A percentile compares a stretch with the other conserved stretches of the same genome.
These are phyloP conservation scores for Limnodromus scolopaceus DNA, from an alignment of 2,797 vertebrate genomes.

Conservation along the genomic window DNA sequence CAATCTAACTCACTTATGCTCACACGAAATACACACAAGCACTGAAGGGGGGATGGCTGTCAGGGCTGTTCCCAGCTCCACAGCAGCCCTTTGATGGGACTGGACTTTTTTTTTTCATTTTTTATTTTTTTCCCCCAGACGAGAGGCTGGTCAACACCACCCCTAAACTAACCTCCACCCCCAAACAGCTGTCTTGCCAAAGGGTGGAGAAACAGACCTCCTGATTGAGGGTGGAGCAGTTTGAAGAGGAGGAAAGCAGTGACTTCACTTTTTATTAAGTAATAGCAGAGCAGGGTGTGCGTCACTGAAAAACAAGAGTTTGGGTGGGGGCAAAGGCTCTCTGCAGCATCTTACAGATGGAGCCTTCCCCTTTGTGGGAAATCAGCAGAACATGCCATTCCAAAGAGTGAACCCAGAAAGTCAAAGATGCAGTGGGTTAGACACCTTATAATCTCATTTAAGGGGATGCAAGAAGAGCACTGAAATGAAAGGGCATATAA, in stretches of 20 bases:
- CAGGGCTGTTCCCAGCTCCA: background rate
- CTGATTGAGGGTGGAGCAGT: constrained; percentile 51
- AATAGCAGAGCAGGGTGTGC: constrained; percentile 4
- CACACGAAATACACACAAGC: background rate
- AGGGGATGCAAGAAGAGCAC: background rate
- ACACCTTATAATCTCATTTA: background rate
- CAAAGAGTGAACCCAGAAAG: background rate
- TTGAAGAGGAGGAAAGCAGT: constrained; percentile 42
- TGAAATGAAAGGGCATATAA: background rate
- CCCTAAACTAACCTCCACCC: constrained; percentile 40
- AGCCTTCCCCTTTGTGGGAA: background rate
- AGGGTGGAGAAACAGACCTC: constrained; percentile 60
- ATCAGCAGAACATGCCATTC: background rate
- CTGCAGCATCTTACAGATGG: background rate
- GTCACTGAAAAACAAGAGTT: constrained; percentile 56
- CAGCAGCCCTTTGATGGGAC: background rate
- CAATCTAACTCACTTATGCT: background rate
- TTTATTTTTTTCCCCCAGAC: background rate
- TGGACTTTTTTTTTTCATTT: background rate
- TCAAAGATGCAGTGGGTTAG: background rate
- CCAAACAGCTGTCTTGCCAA: constrained; percentile 68
- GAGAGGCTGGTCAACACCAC: background rate
- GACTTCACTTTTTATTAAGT: constrained; percentile 68
- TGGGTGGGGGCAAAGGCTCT: constrained; percentile 34
- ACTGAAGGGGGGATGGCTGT: background rate